Base-by-base conservation (phyloP, 1,140 invertebrate species). In the Drosophila ambigua region DNA sequence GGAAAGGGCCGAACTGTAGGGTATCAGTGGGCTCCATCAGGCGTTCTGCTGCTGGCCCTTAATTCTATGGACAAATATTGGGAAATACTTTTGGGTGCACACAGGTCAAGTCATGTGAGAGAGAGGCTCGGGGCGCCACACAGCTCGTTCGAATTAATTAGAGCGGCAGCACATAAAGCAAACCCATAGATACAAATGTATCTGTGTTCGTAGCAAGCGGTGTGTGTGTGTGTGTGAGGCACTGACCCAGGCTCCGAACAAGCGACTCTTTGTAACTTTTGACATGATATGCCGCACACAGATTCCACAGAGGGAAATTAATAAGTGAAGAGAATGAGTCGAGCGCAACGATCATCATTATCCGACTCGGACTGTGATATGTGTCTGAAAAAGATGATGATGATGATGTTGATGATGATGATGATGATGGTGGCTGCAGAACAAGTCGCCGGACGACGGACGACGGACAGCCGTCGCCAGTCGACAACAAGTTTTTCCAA, bases 251-350 rank as follows among this genome's bases (percentile, higher is more conserved):
- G 26, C 59, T 53, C 41, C 49, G 63, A 87, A 87, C 82, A 85
- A 85, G 65, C 64, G 24, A 57, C 54, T 87, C 81, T 87, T 85
- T 85, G 81, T 85, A 87, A 81, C 20, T 79, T 85, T 74, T 85
- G 82, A 77, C 60, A 77, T 81, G 82, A 87, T 74, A 74, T 87
- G 81, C 81, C 77, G 77, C 82, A 73, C 45, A 68, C 72, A 76
- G 59, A 76, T 79, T 85, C 77, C 63, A 77, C 15, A 61, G 11
- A 39, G 35, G 72, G 81, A 85, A 85, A 87, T 87, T 84, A 84
- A 85, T 84, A 84, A 87, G 77, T 44, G 44, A 49, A 55, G 54
- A 49, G 48, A 59, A 74, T 39, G 54, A 53, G 53, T 28, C 71
- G 49, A 60, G 51, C 53, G 52, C 45, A 46, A 45, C 53, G 20